Evolutionary conservation across 2,888 invertebrate species (phyloP).

Genomic region (Meteorus cinctellus): DNA sequence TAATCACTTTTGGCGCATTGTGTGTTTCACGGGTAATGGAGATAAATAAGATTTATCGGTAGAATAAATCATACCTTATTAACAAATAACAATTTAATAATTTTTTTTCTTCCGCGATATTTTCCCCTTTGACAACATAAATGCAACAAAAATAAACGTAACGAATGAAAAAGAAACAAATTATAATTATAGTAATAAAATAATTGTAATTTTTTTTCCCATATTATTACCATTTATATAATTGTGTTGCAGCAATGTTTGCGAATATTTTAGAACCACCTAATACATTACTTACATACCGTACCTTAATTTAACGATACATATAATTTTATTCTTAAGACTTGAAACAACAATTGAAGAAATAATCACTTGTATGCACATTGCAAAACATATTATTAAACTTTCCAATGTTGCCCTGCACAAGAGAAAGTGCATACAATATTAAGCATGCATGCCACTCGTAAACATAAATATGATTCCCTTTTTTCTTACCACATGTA

Average conservation of each 20-base stretch:
- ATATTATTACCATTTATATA: not conserved
- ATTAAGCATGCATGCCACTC: not conserved
- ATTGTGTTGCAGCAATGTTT: not conserved
- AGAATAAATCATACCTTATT: constrained; percentile 23
- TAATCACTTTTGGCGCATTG: constrained; percentile 40
- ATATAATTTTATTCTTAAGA: not conserved
- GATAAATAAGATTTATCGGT: constrained; percentile 36
- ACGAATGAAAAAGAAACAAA: not conserved
- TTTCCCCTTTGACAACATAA: constrained; percentile 3
- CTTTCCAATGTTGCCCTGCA: constrained; percentile 8
- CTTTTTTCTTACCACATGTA: not conserved
- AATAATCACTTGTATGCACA: constrained; percentile 3
- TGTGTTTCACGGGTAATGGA: constrained; percentile 34
- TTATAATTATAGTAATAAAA: not conserved
- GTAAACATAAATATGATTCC: not conserved
- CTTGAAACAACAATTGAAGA: constrained; percentile 7
- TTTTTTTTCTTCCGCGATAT: constrained; percentile 26
- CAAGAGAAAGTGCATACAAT: not conserved
- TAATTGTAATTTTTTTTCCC: not conserved
- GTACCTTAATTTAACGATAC: not conserved
- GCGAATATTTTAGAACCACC: not conserved
- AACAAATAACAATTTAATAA: constrained; percentile 17
- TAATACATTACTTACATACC: not conserved
- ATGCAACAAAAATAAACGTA: not conserved
- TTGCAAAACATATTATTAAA: constrained; percentile 7